Conservation (phyloP, 2,113 vertebrate species). For the Tenebrosternarchus preto region DNA sequence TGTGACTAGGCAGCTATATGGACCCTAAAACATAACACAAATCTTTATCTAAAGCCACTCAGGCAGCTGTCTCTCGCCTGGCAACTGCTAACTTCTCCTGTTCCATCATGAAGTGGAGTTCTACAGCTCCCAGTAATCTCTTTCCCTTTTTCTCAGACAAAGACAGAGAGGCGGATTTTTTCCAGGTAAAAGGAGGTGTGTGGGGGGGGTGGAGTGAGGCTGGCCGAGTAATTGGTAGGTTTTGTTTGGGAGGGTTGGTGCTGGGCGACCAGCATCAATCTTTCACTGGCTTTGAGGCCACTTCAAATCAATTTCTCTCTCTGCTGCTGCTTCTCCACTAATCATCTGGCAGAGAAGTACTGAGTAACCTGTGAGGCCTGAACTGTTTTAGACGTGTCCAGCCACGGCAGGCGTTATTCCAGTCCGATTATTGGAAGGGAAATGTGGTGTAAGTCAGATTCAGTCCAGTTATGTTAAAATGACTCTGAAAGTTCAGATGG, state of each 20-base stretch:
- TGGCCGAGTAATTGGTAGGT: slow-evolving; percentile 33
- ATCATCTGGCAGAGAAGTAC: slow-evolving; percentile 41
- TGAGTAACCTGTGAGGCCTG: slow-evolving; percentile 37
- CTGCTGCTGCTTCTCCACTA: slow-evolving; percentile 34
- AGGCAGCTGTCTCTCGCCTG: slow-evolving; percentile 64
- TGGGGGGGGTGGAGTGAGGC: background rate
- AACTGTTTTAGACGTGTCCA: background rate
- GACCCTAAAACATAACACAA: slow-evolving; percentile 82
- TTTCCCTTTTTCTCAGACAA: slow-evolving; percentile 34
- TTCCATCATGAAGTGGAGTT: slow-evolving; percentile 44
- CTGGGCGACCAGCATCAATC: slow-evolving; percentile 35
- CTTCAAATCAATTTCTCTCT: slow-evolving; percentile 44
- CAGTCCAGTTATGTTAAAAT: slow-evolving; percentile 3
- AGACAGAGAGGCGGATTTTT: slow-evolving; percentile 9
- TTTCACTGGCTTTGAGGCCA: slow-evolving; percentile 48
- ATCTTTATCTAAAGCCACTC: slow-evolving; percentile 81
- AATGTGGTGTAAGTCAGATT: background rate
- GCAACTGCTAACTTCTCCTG: slow-evolving; percentile 40
- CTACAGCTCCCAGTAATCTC: slow-evolving; percentile 39
- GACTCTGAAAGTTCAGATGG: slow-evolving; percentile 1
- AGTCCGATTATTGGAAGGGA: slow-evolving; percentile 28
- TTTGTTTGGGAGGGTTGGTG: slow-evolving; percentile 15
- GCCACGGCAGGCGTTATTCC: slow-evolving; percentile 32
- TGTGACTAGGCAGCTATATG: slow-evolving; percentile 78
- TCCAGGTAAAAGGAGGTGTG: background rate